These are phyloP conservation scores for Hydrochoerus hydrochaeris DNA, from an alignment of 2,113 vertebrate genomes.

Conservation along the genomic window DNA sequence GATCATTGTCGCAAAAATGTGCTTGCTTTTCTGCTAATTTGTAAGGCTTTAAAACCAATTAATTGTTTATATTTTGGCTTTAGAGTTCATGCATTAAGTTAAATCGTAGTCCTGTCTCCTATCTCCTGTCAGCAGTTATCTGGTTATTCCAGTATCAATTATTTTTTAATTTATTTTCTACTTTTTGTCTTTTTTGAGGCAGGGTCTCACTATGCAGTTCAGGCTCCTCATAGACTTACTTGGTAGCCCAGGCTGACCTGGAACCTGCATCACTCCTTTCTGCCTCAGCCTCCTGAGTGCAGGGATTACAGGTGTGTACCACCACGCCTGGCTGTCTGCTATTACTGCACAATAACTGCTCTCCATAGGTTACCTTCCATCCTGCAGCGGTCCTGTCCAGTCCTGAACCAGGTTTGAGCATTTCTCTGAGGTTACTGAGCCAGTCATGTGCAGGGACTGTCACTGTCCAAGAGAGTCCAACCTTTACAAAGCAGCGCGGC, in stretches of 20 bases:
- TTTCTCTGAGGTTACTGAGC: conserved; percentile 2
- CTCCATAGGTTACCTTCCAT: background rate
- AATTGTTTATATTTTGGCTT: background rate
- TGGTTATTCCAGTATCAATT: background rate
- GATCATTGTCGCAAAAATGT: background rate
- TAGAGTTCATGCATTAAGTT: background rate
- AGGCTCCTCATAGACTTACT: too few species aligned
- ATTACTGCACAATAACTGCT: background rate
- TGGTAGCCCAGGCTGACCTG: too few species aligned
- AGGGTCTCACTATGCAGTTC: too few species aligned
- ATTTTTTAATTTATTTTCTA: background rate
- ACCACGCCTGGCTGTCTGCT: too few species aligned
- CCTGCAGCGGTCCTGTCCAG: background rate
- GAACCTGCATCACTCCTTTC: too few species aligned
- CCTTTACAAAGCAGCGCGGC: conserved; percentile 59
- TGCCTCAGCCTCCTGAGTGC: too few species aligned
- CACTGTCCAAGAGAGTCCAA: conserved; percentile 1
- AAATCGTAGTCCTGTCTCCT: background rate
- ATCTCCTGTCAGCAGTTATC: background rate
- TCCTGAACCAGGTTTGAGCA: background rate
- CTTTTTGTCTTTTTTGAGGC: too few species aligned
- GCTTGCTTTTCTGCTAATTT: background rate
- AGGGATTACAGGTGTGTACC: too few species aligned
- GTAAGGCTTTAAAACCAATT: background rate
- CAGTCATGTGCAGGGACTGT: conserved; percentile 46